Evolutionary conservation across 2,113 vertebrate genomes (phyloP), one percentile per base, ranked within the genome.

Genomic region (Rhynchomys soricoides): DNA sequence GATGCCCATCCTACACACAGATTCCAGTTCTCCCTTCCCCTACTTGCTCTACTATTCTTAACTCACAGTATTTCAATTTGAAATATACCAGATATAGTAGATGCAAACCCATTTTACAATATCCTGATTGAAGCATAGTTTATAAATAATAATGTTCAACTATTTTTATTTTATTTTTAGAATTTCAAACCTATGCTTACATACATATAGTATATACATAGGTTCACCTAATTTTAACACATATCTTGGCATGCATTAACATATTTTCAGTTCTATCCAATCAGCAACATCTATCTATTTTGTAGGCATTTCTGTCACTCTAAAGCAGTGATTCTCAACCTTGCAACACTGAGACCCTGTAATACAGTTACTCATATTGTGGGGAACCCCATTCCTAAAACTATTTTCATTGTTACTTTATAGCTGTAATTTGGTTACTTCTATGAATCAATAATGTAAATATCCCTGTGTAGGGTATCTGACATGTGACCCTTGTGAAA

Each of bases 51-150:
- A 26, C 40, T 48, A 12, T 71, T 21, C 24, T 64, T 91, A 93
- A 85, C 45, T 13, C 21, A 64, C 8, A 8, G 70, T 93, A 95
- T 59, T 90, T 66, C 10, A 87, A 16, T 55, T 31, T 92, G 43
- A 97, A 96, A 90, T 70, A 37, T 52, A 12, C 9, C 15, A 83
- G 24, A 62, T 71, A 86, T 57, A 82, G 12, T 91, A 85, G 34
- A 78, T 10, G 24, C 19, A 91, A 89, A 79, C 1, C 70, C 5
- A 50, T 37, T 93, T 96, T 78, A 43, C 48, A 62, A 83, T 12
- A 91, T 15, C 7, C 48, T 83, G 73, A 68, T 37, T 91, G 24
- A 57, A 43, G 37, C 55, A 8, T 48, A 86, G 57, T 81, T 89
- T 70, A 78, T 31, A 57, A 66, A 70, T 62, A 40, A 86, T 77